phyloP scores from a whole-genome alignment of 2,888 invertebrate species.

The Vanessa cardui region DNA sequence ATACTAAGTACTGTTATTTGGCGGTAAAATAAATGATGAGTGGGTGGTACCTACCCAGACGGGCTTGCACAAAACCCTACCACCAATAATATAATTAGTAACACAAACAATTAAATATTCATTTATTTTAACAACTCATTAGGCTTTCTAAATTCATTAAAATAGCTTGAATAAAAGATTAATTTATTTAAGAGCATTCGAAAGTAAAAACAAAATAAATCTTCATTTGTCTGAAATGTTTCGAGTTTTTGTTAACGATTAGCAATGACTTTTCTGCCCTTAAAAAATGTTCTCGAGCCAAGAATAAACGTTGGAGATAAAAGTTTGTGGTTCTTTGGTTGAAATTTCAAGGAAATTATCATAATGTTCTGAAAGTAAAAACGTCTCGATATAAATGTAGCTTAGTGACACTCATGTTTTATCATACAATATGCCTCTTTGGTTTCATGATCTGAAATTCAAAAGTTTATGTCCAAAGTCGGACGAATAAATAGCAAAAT shows the following conservation, averaged over 20 bases:
- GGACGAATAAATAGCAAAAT: no score
- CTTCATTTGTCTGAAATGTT: conserved; percentile 5
- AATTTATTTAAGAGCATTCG: not conserved
- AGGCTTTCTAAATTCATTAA: not conserved
- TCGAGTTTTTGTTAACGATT: conserved; percentile 39
- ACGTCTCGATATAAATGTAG: not conserved
- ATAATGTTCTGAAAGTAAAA: not conserved
- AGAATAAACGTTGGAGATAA: conserved; percentile 21
- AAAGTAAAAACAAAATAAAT: not conserved
- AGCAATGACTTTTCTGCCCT: conserved; percentile 15
- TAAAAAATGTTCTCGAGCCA: conserved; percentile 13
- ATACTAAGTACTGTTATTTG: no score
- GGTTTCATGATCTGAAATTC: no score
- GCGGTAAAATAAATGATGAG: no score
- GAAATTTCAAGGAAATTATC: conserved; percentile 1
- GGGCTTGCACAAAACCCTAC: no score
- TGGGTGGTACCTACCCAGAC: no score
- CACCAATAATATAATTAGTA: not conserved
- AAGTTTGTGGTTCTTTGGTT: not conserved
- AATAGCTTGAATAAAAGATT: conserved; percentile 2
- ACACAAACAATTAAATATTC: no score
- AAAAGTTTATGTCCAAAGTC: no score
- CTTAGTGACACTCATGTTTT: not conserved
- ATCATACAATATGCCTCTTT: no score
- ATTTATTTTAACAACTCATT: not conserved